Evolutionary conservation across 2,888 invertebrate species (phyloP), one percentile per base, ranked within the genome.

Genomic region (Papilio protenor): DNA sequence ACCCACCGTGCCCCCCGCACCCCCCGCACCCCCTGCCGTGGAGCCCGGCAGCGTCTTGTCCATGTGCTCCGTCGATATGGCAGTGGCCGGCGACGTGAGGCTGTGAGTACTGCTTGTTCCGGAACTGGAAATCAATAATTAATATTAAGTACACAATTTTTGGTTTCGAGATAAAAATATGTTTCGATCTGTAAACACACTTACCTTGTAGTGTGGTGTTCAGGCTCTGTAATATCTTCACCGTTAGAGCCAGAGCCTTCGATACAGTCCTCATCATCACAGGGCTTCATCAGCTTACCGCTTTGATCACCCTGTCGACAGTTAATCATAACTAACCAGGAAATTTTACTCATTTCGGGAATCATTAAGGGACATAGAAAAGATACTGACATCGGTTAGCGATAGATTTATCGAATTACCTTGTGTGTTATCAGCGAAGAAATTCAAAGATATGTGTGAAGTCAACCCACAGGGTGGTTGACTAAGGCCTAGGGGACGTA

Each of bases 191-290:
- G 16, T 6, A 72, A 55, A 16, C 55, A n/a, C 27, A 86, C 92
- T 90, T 85, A 94, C 93, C 92, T 95, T 0, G 96, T 95, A 0
- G 96, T 95, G 72, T 95, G 95, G 12, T 95, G 95, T 86, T 90
- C 95, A 45, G 96, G 97, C 83, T 97, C 97, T 5, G 97, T 96
- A 79, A 96, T 95, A 71, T 94, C 93, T 84, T 96, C 96, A 74
- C 96, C 96, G 81, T 94, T 95, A 11, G 96, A 96, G 0, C 98
- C 98, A 0, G 98, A 98, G 0, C 98, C 98, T 82, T 96, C 97
- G 78, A 96, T 95, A 84, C 98, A 98, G 86, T 98, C 98, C 88
- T 98, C 98, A 87, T 98, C 98, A 84, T 98, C 98, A 86, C 97
- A 97, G 0, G 96, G 96, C 78, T 95, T 95, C 88, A 89, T 92